Conservation (phyloP, 2,888 invertebrate genomes). For the Linnaemya tessellans region DNA sequence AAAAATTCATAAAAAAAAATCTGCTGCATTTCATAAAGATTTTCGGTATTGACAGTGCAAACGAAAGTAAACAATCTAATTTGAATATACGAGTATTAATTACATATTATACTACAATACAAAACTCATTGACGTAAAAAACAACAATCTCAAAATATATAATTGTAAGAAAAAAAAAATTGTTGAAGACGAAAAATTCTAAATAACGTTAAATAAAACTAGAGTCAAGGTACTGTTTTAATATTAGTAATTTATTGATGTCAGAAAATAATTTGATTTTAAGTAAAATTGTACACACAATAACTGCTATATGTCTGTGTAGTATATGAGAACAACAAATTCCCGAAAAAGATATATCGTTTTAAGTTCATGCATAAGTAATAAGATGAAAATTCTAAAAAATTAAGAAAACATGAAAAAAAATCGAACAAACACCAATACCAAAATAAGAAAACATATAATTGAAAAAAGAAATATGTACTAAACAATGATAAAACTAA, state of each 20-base stretch:
- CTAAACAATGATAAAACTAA: conserved; percentile 22
- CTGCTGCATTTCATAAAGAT: neutral
- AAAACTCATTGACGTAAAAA: neutral
- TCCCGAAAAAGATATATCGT: conserved; percentile 24
- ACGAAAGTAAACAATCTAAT: neutral
- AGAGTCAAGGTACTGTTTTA: conserved; percentile 8
- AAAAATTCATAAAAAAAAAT: neutral
- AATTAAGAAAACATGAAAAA: neutral
- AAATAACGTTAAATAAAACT: conserved; percentile 4
- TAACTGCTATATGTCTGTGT: neutral
- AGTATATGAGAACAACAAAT: neutral
- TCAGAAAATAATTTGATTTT: conserved; percentile 38
- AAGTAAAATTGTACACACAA: conserved; percentile 13
- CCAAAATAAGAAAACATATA: conserved; percentile 59
- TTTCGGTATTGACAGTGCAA: neutral
- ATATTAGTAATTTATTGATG: conserved; percentile 35
- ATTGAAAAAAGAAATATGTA: conserved; percentile 17
- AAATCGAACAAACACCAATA: conserved; percentile 65
- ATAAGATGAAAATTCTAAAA: conserved; percentile 36
- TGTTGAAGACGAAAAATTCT: neutral
- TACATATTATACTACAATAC: neutral
- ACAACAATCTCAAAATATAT: neutral
- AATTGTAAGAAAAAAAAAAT: neutral
- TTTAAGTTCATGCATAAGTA: conserved; percentile 46
- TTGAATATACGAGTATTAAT: neutral